Conservation (phyloP, 2,113 vertebrate genomes). For the Syngnathus typhle region DNA sequence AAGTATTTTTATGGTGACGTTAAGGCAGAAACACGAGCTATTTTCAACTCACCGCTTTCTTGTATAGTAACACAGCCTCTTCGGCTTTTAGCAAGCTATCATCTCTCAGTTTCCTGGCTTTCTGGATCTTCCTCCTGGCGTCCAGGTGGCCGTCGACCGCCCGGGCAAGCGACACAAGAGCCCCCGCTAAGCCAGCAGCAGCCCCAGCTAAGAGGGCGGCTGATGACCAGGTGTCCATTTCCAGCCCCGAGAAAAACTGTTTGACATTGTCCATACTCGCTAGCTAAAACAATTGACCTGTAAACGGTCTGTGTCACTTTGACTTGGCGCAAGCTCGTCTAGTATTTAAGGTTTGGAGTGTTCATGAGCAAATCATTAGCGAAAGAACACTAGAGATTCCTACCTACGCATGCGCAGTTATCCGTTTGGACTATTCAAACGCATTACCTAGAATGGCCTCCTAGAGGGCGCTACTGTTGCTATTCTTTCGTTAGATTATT, state of each 20-base stretch:
- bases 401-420: background rate
- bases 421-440: background rate
- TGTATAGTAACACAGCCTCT: conserved; percentile 46
- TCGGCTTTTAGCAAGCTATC: conserved; percentile 48
- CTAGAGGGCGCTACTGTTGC: background rate
- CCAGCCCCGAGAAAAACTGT: background rate
- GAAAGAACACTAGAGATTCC: background rate
- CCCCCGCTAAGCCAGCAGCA: conserved; percentile 28
- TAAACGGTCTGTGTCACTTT: background rate
- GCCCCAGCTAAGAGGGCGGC: conserved; percentile 14
- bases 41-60: conserved; percentile 37
- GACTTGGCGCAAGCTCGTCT: background rate
- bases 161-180: conserved; percentile 30
- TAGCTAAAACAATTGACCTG: background rate
- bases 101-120: conserved; percentile 41
- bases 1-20: too few species aligned
- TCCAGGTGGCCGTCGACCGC: background rate
- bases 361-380: background rate
- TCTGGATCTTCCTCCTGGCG: conserved; percentile 39
- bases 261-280: background rate
- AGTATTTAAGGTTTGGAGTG: background rate
- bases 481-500: background rate
- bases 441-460: background rate
- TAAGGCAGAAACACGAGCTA: too few species aligned
- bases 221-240: conserved; percentile 5